Evolutionary conservation across 2,888 invertebrate genomes (phyloP).

Genomic region (Megaustenia siamemsis): DNA sequence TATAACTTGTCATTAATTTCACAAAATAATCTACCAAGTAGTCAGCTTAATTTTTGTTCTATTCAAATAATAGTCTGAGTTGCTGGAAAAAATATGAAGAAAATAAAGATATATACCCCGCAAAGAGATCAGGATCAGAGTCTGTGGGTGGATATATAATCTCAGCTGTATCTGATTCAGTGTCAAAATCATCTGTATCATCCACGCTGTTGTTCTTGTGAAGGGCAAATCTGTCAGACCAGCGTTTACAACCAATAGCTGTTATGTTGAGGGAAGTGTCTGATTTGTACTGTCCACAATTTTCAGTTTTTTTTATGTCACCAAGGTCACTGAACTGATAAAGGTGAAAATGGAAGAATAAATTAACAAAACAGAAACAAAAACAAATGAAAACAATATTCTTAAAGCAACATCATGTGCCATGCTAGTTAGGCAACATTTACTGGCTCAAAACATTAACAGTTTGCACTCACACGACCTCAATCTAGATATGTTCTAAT

Average conservation of each 20-base stretch:
- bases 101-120: slow-evolving; percentile 58
- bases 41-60: not conserved
- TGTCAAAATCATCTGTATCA: slow-evolving; percentile 64
- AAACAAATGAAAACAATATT: too few relatives aligned
- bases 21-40: too few relatives aligned
- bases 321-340: not conserved
- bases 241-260: not conserved
- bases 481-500: too few relatives aligned
- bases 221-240: slow-evolving; percentile 40
- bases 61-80: not conserved
- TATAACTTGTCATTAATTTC: too few relatives aligned
- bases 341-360: not conserved
- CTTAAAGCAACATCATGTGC: too few relatives aligned
- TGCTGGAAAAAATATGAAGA: not conserved
- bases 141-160: slow-evolving; percentile 72
- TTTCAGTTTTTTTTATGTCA: not conserved
- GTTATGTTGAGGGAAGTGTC: slow-evolving; percentile 32
- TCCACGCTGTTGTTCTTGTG: slow-evolving; percentile 52
- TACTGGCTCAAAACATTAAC: too few relatives aligned
- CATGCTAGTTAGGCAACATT: too few relatives aligned
- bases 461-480: too few relatives aligned
- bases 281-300: slow-evolving; percentile 27
- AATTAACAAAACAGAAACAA: too few relatives aligned
- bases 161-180: slow-evolving; percentile 64
- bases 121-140: slow-evolving; percentile 64